Evolutionary conservation across 2,888 invertebrate genomes (phyloP).

Genomic region (Apantesis nais): DNA sequence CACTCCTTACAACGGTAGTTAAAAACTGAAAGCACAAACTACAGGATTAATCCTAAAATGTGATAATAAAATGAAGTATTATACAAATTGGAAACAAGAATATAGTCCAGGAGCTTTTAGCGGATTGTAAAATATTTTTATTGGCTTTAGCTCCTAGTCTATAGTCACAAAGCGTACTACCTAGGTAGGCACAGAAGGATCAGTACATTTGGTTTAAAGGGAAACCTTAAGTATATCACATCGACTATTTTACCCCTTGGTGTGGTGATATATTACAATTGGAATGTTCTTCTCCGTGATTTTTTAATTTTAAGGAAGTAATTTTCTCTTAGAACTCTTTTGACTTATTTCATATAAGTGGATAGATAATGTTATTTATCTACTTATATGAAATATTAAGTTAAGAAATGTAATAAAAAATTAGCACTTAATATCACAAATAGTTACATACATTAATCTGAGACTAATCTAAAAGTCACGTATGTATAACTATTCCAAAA

Average conservation of each 20-base stretch:
- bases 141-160: constrained; percentile 46
- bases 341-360: too few relatives aligned
- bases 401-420: neutral
- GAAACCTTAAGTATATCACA: constrained; percentile 82
- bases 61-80: constrained; percentile 56
- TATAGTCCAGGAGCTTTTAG: constrained; percentile 51
- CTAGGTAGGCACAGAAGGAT: constrained; percentile 84
- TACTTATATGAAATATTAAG: neutral
- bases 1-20: constrained; percentile 18
- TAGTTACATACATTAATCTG: neutral
- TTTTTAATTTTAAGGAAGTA: constrained; percentile 28
- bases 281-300: constrained; percentile 67
- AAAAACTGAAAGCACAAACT: constrained; percentile 55
- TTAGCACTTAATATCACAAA: neutral
- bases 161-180: constrained; percentile 52
- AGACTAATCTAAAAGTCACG: neutral
- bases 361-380: neutral
- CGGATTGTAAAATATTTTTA: constrained; percentile 34
- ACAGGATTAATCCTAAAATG: constrained; percentile 48
- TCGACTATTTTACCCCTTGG: constrained; percentile 74
- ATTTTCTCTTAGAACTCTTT: too few relatives aligned
- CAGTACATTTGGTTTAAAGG: constrained; percentile 84
- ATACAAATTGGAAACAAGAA: constrained; percentile 58
- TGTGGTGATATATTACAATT: constrained; percentile 46
- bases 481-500: neutral